Percentiles rank a stretch among this genome's conserved stretches.
phyloP scores from a whole-genome alignment of 2,113 vertebrate genomes.

The Leptocoma aspasia region DNA sequence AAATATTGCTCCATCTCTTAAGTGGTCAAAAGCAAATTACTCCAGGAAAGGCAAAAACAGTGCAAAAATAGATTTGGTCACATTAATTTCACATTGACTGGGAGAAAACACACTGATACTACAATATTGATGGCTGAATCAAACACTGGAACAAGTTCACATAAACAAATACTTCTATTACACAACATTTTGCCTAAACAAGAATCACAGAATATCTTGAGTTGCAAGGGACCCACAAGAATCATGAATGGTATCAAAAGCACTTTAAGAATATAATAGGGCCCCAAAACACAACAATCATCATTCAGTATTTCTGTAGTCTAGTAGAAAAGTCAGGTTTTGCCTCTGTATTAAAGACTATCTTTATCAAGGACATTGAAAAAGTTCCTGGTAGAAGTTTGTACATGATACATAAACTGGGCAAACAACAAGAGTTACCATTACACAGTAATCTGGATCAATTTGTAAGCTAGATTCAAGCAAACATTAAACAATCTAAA shows the following conservation, averaged over 20 bases:
- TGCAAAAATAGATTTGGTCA: background rate
- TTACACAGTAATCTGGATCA: background rate
- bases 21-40: background rate
- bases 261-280: background rate
- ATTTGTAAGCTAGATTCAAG: background rate
- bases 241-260: background rate
- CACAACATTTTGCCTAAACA: background rate
- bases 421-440: background rate
- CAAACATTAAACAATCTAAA: slow-evolving; percentile 25
- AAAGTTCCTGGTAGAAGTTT: background rate
- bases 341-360: background rate
- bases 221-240: background rate
- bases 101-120: background rate
- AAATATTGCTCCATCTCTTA: background rate
- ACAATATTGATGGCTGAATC: background rate
- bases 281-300: background rate
- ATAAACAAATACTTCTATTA: background rate
- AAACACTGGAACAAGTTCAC: background rate
- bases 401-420: background rate
- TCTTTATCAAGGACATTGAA: background rate
- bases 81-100: background rate
- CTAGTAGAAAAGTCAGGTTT: background rate
- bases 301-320: background rate
- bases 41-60: background rate
- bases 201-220: background rate